Evolutionary conservation across 2,888 invertebrate species (phyloP).

Genomic region (Oligia latruncula): DNA sequence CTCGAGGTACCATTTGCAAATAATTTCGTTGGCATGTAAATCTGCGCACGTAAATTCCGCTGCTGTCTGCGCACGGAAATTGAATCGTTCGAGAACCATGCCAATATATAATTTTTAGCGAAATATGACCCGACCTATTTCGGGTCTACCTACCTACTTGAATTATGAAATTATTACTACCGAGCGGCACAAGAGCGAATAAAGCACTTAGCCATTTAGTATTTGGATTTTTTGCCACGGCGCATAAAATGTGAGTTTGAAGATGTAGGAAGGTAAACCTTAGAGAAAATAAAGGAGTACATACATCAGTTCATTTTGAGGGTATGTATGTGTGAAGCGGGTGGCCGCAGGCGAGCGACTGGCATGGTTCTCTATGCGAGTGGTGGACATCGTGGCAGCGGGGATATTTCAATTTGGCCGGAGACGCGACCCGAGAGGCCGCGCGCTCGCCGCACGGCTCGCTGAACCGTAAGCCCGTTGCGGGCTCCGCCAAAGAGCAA

Average conservation of each 20-base stretch:
- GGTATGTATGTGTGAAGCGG: slow-evolving; percentile 69
- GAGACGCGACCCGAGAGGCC: slow-evolving; percentile 89
- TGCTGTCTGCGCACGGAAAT: slow-evolving; percentile 89
- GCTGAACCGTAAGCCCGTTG: slow-evolving; percentile 89
- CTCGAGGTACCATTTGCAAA: slow-evolving; percentile 86
- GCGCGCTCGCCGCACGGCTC: slow-evolving; percentile 86
- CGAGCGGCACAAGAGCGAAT: slow-evolving; percentile 31
- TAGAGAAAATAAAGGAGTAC: slow-evolving; percentile 8
- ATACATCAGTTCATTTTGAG: slow-evolving; percentile 61
- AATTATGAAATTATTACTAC: slow-evolving; percentile 60
- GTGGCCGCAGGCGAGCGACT: slow-evolving; percentile 65
- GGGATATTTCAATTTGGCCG: slow-evolving; percentile 90
- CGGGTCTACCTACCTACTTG: slow-evolving; percentile 61
- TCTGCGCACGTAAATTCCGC: slow-evolving; percentile 88
- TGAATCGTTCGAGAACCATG: slow-evolving; percentile 88
- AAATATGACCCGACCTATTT: slow-evolving; percentile 75
- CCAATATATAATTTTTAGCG: slow-evolving; percentile 84
- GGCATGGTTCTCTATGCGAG: slow-evolving; percentile 71
- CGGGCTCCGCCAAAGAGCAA: slow-evolving; percentile 89
- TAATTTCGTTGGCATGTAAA: slow-evolving; percentile 88
- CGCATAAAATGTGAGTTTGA: not conserved
- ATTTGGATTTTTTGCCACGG: slow-evolving; percentile 16
- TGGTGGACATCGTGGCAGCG: slow-evolving; percentile 78
- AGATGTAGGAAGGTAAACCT: not conserved
- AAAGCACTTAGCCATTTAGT: slow-evolving; percentile 32